Evolutionary conservation across 1,140 invertebrate genomes (phyloP).

Genomic region (Drosophila mojavensis): DNA sequence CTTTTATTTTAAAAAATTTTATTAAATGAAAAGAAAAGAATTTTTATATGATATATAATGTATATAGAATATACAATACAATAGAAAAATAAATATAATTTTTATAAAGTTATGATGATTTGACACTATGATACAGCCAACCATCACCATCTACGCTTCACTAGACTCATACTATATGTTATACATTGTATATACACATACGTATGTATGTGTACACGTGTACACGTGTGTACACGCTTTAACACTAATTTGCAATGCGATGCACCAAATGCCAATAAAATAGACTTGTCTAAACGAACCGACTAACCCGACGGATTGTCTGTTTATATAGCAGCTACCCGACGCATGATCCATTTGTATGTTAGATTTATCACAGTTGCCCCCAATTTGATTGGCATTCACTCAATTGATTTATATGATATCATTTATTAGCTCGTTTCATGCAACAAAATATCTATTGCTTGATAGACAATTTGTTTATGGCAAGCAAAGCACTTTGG

Average conservation of each 20-base stretch:
- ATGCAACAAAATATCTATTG: slow-evolving; percentile 52
- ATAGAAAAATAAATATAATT: too few relatives aligned
- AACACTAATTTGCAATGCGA: slow-evolving; percentile 9
- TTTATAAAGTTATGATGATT: too few relatives aligned
- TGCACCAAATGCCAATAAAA: slow-evolving; percentile 59
- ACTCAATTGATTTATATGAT: slow-evolving; percentile 78
- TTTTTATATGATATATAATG: too few relatives aligned
- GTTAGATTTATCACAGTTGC: slow-evolving; percentile 73
- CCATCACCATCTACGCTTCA: too few relatives aligned
- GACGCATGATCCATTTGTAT: slow-evolving; percentile 55
- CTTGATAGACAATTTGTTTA: slow-evolving; percentile 76
- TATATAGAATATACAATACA: too few relatives aligned
- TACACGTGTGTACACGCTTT: too few relatives aligned
- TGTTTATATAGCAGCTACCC: slow-evolving; percentile 35
- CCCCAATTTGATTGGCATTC: slow-evolving; percentile 75
- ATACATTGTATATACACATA: too few relatives aligned
- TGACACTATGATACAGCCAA: too few relatives aligned
- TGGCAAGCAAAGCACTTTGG: slow-evolving; percentile 6
- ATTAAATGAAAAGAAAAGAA: too few relatives aligned
- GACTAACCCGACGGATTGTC: slow-evolving; percentile 38
- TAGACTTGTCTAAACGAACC: slow-evolving; percentile 47
- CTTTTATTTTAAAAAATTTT: too few relatives aligned
- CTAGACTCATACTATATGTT: too few relatives aligned
- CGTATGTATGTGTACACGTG: too few relatives aligned
- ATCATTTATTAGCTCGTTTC: slow-evolving; percentile 70